Conservation (phyloP, 2,113 vertebrate species). For the Ursus arctos region DNA sequence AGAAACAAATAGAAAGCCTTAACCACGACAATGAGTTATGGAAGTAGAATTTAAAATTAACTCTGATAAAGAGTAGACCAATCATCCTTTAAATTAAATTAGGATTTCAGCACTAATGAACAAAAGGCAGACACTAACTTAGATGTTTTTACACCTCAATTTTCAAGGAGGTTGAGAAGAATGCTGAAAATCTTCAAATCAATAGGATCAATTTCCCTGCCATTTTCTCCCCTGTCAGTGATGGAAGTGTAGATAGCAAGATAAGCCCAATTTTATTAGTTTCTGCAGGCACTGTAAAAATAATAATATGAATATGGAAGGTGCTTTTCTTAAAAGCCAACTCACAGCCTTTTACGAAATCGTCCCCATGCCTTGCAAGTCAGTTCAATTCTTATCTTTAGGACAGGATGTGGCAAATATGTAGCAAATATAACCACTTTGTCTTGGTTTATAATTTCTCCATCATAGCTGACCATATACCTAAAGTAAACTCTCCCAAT, state of each 20-base stretch:
- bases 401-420: not conserved
- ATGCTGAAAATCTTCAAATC: constrained; percentile 43
- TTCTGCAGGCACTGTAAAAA: constrained; percentile 19
- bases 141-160: constrained; percentile 1
- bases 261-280: constrained; percentile 70
- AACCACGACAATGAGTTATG: constrained; percentile 57
- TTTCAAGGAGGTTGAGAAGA: constrained; percentile 41
- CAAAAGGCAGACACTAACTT: constrained; percentile 45
- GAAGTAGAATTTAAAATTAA: constrained; percentile 79
- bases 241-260: constrained; percentile 18
- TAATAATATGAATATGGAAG: not conserved
- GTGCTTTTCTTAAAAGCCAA: not conserved
- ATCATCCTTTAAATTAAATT: constrained; percentile 72
- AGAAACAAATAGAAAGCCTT: constrained; percentile 76
- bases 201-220: constrained; percentile 12
- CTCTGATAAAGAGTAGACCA: constrained; percentile 69
- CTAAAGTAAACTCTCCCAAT: not conserved
- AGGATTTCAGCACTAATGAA: constrained; percentile 30
- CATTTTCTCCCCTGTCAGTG: not conserved
- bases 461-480: not conserved
- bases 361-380: not conserved
- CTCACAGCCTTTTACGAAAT: not conserved
- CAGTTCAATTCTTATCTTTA: not conserved
- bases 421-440: not conserved
- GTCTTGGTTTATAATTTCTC: not conserved